These are phyloP conservation scores for Acrocephalus scirpaceus DNA, from an alignment of 2,797 vertebrate species.

Conservation along the genomic window DNA sequence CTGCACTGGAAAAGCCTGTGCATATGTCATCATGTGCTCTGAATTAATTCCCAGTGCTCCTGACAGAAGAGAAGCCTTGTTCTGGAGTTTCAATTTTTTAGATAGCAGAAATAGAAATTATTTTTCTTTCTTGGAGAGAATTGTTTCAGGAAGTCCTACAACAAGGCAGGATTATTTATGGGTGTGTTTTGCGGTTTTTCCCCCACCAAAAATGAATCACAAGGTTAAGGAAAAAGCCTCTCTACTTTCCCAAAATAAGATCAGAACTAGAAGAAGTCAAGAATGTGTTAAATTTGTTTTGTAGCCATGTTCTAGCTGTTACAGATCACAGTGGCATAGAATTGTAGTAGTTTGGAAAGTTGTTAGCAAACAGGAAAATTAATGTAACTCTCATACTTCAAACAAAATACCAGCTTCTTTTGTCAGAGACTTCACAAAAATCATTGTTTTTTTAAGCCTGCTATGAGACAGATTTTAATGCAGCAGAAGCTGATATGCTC, in stretches of 20 bases:
- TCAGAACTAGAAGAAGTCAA: background rate
- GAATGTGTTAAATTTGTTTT: background rate
- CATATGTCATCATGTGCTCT: background rate
- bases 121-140: background rate
- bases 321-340: background rate
- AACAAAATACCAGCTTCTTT: background rate
- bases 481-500: slow-evolving; percentile 13
- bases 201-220: background rate
- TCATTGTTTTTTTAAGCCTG: background rate
- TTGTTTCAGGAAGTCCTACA: background rate
- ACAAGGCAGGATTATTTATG: background rate
- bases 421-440: slow-evolving; percentile 37
- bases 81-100: background rate
- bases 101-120: background rate
- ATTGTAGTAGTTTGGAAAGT: background rate
- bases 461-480: slow-evolving; percentile 18
- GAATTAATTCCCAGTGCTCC: background rate
- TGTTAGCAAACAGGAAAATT: background rate
- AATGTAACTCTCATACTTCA: background rate
- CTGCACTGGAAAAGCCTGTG: fast-evolving
- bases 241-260: background rate
- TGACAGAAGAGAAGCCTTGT: background rate
- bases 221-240: background rate
- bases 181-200: fast-evolving
- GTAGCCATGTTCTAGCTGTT: background rate